A percentile compares a stretch with the other conserved stretches of the same genome.
Evolutionary conservation across 64 coral and sea anemone genomes (phyloP).

Genomic region (Platygyra sinensis): DNA sequence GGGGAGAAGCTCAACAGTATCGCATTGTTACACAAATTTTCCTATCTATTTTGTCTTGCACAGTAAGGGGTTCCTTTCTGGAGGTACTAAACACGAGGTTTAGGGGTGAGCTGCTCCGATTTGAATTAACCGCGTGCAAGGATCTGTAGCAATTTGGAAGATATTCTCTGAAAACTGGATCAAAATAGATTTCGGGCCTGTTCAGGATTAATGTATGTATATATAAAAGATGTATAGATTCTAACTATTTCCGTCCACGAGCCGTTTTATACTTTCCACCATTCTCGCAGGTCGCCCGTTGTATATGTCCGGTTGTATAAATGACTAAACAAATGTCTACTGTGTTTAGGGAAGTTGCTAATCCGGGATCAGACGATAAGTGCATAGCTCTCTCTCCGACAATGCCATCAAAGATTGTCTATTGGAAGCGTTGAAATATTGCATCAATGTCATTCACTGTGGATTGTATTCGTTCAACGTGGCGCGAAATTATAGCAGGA

Average conservation of each 20-base stretch:
- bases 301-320: not conserved
- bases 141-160: not conserved
- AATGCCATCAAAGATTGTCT: not conserved
- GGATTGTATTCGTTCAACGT: not conserved
- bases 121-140: no score
- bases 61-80: not conserved
- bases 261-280: not conserved
- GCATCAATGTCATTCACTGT: not conserved
- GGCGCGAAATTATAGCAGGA: conserved; percentile 31
- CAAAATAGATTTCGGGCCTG: not conserved
- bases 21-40: not conserved
- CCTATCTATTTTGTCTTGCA: not conserved
- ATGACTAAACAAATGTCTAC: conserved; percentile 3
- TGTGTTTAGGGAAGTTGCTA: not conserved
- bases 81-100: not conserved
- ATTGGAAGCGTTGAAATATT: not conserved
- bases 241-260: not conserved
- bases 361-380: not conserved
- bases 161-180: not conserved
- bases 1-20: not conserved
- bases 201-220: not conserved
- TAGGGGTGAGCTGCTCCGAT: not conserved
- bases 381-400: not conserved
- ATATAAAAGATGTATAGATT: not conserved
- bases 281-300: not conserved